phyloP scores from a whole-genome alignment of 2,113 vertebrate species.

The Sinosuthora webbiana region DNA sequence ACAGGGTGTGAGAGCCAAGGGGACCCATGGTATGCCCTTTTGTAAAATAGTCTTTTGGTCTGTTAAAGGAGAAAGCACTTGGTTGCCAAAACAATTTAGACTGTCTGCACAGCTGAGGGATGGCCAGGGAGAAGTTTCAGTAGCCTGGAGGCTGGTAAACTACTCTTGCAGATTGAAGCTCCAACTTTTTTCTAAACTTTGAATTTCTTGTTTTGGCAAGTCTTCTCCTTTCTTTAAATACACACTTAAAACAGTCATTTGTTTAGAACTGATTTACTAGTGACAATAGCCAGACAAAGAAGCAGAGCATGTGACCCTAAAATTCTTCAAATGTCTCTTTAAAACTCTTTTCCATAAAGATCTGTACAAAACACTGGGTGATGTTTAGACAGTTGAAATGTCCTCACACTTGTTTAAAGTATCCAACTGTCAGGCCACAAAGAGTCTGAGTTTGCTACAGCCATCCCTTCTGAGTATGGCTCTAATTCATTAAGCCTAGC shows the following conservation, averaged over 20 bases:
- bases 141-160: neutral
- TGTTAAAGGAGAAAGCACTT: neutral
- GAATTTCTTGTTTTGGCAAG: neutral
- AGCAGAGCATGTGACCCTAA: neutral
- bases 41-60: neutral
- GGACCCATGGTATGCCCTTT: neutral
- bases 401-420: neutral
- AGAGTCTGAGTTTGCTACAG: neutral
- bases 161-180: neutral
- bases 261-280: neutral
- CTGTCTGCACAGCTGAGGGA: neutral
- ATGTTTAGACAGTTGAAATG: neutral
- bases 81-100: neutral
- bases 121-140: neutral
- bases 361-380: neutral
- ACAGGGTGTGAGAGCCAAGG: neutral
- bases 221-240: neutral
- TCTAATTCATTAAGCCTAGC: neutral
- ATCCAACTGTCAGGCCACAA: neutral
- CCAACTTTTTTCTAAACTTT: neutral
- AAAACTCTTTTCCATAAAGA: neutral
- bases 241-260: neutral
- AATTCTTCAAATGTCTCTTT: slow-evolving; percentile 12
- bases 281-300: slow-evolving; percentile 6
- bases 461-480: neutral